Percentiles rank a stretch among this genome's conserved stretches.
Conservation (phyloP, 2,888 invertebrate species). For the Esperia sulphurella region DNA sequence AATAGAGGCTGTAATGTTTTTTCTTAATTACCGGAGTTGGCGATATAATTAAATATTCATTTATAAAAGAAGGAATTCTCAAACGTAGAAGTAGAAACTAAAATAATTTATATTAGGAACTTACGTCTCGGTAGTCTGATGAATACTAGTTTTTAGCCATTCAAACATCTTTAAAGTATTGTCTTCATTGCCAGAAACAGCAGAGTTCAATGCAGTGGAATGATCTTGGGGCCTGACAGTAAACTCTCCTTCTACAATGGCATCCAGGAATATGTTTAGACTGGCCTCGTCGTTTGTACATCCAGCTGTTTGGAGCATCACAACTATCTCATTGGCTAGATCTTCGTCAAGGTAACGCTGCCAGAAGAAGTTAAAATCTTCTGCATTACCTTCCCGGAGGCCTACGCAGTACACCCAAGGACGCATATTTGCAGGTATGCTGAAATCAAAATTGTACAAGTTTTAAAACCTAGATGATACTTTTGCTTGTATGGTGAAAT, state of each 20-base stretch:
- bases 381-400: constrained; percentile 79
- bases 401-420: constrained; percentile 87
- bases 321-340: constrained; percentile 83
- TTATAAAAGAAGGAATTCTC: too few relatives aligned
- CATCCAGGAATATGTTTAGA: constrained; percentile 41
- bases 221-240: constrained; percentile 65
- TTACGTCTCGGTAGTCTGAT: constrained; percentile 32
- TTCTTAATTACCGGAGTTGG: too few relatives aligned
- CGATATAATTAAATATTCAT: too few relatives aligned
- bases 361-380: constrained; percentile 85
- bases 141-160: constrained; percentile 62
- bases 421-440: constrained; percentile 74
- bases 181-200: constrained; percentile 73
- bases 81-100: too few relatives aligned
- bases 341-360: constrained; percentile 76
- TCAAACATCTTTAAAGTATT: constrained; percentile 77
- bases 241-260: constrained; percentile 37
- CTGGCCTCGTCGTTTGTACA: constrained; percentile 78
- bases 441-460: constrained; percentile 14
- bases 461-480: too few relatives aligned
- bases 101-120: too few relatives aligned
- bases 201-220: constrained; percentile 57
- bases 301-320: constrained; percentile 83
- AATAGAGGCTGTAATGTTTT: too few relatives aligned
- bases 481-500: too few relatives aligned